Percentiles rank a stretch among this genome's conserved stretches.
Conservation (phyloP, 1,140 invertebrate species). For the Archivesica marissinica region DNA sequence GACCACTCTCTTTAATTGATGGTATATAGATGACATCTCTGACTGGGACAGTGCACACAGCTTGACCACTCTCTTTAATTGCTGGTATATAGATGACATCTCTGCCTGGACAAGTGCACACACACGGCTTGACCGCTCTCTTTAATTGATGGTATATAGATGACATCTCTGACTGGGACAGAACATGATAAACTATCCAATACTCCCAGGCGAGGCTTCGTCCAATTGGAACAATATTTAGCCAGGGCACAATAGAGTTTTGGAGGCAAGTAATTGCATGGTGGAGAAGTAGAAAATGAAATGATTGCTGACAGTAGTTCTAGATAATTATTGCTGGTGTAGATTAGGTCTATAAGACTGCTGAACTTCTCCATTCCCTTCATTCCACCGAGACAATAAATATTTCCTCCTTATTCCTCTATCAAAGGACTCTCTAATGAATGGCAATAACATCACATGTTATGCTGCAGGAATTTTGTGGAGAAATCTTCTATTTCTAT, state of each 20-base stretch:
- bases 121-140: too few relatives aligned
- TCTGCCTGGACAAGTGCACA: too few relatives aligned
- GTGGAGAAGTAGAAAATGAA: conserved; percentile 4
- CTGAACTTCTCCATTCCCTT: not conserved
- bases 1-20: too few relatives aligned
- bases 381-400: conserved; percentile 4
- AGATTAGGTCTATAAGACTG: not conserved
- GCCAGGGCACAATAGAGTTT: not conserved
- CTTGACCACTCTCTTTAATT: too few relatives aligned
- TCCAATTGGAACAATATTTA: not conserved
- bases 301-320: not conserved
- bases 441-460: not conserved
- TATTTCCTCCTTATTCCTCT: not conserved
- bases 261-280: not conserved
- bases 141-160: too few relatives aligned
- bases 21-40: too few relatives aligned
- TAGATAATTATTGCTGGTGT: conserved; percentile 1
- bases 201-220: not conserved
- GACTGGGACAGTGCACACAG: too few relatives aligned
- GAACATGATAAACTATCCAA: not conserved
- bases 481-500: not conserved
- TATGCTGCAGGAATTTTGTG: not conserved
- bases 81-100: too few relatives aligned
- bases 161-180: not conserved
- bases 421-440: not conserved